These are phyloP conservation scores for Nematolebias whitei DNA, from an alignment of 2,113 vertebrate genomes.

Conservation along the genomic window DNA sequence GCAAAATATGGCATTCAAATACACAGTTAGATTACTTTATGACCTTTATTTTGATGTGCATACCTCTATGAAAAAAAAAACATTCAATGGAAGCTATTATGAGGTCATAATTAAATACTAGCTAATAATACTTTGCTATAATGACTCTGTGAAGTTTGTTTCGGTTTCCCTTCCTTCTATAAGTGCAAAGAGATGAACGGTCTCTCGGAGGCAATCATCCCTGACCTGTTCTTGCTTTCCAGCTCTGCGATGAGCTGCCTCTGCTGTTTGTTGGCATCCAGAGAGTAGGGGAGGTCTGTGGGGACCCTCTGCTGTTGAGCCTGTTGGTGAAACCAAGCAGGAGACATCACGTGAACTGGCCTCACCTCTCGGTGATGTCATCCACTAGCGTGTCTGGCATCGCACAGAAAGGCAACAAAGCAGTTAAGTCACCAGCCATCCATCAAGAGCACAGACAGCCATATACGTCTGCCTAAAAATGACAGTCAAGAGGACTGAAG, in stretches of 20 bases:
- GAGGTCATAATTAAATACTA: background rate
- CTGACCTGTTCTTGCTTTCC: constrained; percentile 97
- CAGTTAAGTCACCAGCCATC: constrained; percentile 50
- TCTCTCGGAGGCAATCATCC: constrained; percentile 6
- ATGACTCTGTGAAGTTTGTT: background rate
- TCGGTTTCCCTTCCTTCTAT: background rate
- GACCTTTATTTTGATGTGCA: too few species aligned
- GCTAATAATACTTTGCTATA: background rate
- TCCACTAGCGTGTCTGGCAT: constrained; percentile 43
- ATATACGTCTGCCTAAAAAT: constrained; percentile 24
- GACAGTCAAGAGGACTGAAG: constrained; percentile 17
- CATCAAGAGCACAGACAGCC: constrained; percentile 39
- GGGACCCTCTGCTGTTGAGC: constrained; percentile 88
- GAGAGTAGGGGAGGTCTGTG: constrained; percentile 91
- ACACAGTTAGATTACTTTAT: too few species aligned
- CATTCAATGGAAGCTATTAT: background rate
- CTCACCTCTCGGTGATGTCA: constrained; percentile 56
- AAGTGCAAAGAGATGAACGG: constrained; percentile 2
- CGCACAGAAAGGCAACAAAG: constrained; percentile 39
- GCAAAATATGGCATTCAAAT: too few species aligned
- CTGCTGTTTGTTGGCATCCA: constrained; percentile 97
- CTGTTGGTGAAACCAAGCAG: constrained; percentile 74
- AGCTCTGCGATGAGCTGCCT: constrained; percentile 97
- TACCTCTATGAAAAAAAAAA: background rate
- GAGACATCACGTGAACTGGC: constrained; percentile 45